Base-by-base conservation (phyloP, 2,888 invertebrate genomes). In the Zygogramma bicolorata region DNA sequence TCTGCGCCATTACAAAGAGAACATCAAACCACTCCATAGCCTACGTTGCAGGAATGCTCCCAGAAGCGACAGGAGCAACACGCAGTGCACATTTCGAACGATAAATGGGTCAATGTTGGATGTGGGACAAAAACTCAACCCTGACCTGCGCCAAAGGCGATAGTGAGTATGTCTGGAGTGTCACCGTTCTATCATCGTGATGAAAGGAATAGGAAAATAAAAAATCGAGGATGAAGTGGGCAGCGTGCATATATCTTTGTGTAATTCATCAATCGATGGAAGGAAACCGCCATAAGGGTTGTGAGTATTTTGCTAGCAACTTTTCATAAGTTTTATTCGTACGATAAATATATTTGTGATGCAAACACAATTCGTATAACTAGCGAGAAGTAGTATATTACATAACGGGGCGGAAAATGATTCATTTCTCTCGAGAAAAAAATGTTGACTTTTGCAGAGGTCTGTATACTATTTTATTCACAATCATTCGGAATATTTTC, bases 141-240 rank as follows among this genome's bases (percentile, higher is more conserved):
- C 75, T 75, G 77, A 77, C 77, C 77, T 75, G 71, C 71, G 67
- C 59, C 71, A 75, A 71, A 1, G n/a, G n/a, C n/a, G n/a, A 46
- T 46, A 10, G 46, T 20, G 20, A 46, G 46, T 46, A 61, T 13
- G 27, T 29, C n/a, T 40, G 31, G 7, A 31, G 61, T 7, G n/a
- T 22, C 27, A 4, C 6, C 53, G n/a, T n/a, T n/a, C n/a, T 13
- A 25, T 53, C 13, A 6, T 20, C 38, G 6, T 42, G 42, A 61
- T 5, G 31, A 38, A 62, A 60, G 15, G 59, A 58, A 65, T 59
- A 57, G 15, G 46, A 8, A 46, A 46, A 46, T 18, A 20, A 2
- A 40, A 40, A 62, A 53, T 8, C 38, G 58, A 69, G 61, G 63
- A 46, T 46, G 18, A 8, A 46, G 3, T 46, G 18, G 53, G 68